Evolutionary conservation across 1,140 invertebrate species (phyloP).

Genomic region (Bombus superbus): DNA sequence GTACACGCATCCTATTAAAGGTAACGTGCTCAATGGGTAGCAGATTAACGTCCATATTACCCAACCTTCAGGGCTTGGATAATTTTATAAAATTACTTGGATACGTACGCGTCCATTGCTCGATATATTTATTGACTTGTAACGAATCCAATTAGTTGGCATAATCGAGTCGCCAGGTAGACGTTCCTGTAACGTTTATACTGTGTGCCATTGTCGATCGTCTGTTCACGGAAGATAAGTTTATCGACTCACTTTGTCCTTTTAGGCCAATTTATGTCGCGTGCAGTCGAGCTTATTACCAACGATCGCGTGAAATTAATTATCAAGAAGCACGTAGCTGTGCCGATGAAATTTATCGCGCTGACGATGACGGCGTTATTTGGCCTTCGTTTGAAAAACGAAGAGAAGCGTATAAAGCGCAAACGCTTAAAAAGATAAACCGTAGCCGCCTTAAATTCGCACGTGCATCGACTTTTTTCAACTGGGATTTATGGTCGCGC

Average conservation of each 20-base stretch:
- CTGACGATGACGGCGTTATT: neutral
- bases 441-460: neutral
- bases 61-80: neutral
- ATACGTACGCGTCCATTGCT: neutral
- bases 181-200: neutral
- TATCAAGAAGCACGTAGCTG: neutral
- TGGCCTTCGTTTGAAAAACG: neutral
- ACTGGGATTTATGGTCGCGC: conserved; percentile 21
- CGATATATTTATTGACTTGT: neutral
- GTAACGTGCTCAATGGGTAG: neutral
- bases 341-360: neutral
- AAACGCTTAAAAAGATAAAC: neutral
- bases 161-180: neutral
- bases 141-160: conserved; percentile 18
- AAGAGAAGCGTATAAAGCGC: neutral
- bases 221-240: neutral
- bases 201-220: neutral
- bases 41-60: neutral
- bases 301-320: conserved; percentile 27
- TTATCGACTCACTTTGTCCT: no score
- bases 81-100: neutral
- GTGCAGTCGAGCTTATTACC: conserved; percentile 2
- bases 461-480: conserved; percentile 5
- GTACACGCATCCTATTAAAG: neutral
- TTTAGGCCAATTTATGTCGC: neutral